A percentile compares a stretch with the other conserved stretches of the same genome.
Evolutionary conservation across 2,888 invertebrate genomes (phyloP).

Genomic region (Drosophila peninsularis): DNA sequence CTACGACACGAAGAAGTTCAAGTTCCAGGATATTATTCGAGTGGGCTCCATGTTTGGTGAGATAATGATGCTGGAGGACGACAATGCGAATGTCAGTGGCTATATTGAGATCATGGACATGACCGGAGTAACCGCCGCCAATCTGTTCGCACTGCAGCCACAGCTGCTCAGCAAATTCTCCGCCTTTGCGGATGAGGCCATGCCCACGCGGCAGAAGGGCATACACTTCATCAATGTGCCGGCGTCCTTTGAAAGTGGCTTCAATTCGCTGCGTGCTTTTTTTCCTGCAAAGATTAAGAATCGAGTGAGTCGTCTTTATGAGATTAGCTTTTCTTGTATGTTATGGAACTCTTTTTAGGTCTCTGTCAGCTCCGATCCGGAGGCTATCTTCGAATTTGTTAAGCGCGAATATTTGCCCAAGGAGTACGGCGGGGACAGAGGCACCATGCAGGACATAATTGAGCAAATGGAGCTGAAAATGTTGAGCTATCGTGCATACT

Average conservation of each 20-base stretch:
- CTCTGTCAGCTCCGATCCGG: slow-evolving; percentile 86
- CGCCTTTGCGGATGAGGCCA: slow-evolving; percentile 86
- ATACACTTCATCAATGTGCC: slow-evolving; percentile 88
- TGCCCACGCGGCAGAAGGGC: slow-evolving; percentile 87
- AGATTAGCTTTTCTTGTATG: too few relatives aligned
- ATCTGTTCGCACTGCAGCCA: slow-evolving; percentile 87
- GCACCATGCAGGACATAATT: slow-evolving; percentile 84
- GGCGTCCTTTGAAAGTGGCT: slow-evolving; percentile 87
- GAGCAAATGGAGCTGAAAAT: slow-evolving; percentile 80
- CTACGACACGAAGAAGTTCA: slow-evolving; percentile 85
- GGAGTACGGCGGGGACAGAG: slow-evolving; percentile 88
- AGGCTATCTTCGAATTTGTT: slow-evolving; percentile 87
- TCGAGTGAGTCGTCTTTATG: slow-evolving; percentile 85
- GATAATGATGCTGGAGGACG: slow-evolving; percentile 88
- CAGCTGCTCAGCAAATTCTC: slow-evolving; percentile 87
- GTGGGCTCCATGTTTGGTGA: slow-evolving; percentile 87
- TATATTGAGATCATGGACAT: slow-evolving; percentile 87
- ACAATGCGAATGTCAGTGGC: slow-evolving; percentile 86
- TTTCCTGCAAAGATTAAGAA: slow-evolving; percentile 87
- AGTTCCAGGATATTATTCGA: slow-evolving; percentile 86
- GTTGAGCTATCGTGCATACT: slow-evolving; percentile 75
- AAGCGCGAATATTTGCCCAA: slow-evolving; percentile 87
- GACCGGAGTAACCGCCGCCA: slow-evolving; percentile 86
- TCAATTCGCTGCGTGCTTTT: slow-evolving; percentile 87
- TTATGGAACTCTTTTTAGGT: slow-evolving; percentile 84